A percentile compares a stretch with the other conserved stretches of the same genome.
phyloP scores from a whole-genome alignment of 1,140 invertebrate genomes.

The Diorhabda elongata region DNA sequence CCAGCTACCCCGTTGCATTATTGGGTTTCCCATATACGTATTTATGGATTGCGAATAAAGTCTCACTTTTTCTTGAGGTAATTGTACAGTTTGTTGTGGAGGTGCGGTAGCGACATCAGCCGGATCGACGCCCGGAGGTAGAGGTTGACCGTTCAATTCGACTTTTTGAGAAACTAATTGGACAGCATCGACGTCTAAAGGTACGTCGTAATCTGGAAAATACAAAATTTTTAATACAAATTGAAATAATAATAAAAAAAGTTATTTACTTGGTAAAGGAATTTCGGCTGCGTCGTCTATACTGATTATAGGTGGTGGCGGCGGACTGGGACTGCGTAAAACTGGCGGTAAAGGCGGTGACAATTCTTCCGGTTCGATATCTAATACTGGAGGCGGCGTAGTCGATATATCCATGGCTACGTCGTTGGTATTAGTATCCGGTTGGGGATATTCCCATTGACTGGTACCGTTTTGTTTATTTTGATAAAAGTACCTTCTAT shows the following conservation, averaged over 20 bases:
- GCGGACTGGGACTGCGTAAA: constrained; percentile 41
- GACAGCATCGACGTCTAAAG: too few relatives aligned
- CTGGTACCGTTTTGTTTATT: constrained; percentile 55
- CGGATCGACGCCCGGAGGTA: constrained; percentile 52
- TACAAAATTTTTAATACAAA: too few relatives aligned
- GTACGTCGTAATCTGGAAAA: too few relatives aligned
- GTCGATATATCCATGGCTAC: constrained; percentile 62
- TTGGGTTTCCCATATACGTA: too few relatives aligned
- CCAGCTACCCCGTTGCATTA: too few relatives aligned
- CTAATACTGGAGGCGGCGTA: constrained; percentile 50
- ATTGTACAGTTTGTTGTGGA: too few relatives aligned
- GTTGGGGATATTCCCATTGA: constrained; percentile 66
- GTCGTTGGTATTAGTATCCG: constrained; percentile 51
- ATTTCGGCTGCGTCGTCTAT: constrained; percentile 18
- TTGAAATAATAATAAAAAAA: background rate
- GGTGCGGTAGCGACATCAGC: too few relatives aligned
- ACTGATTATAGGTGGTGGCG: constrained; percentile 42
- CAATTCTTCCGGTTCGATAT: constrained; percentile 34
- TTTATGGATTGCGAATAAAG: too few relatives aligned
- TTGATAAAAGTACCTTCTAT: constrained; percentile 68
- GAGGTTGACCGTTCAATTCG: constrained; percentile 40
- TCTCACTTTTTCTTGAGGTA: too few relatives aligned
- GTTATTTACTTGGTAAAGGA: constrained; percentile 14
- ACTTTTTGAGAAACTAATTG: too few relatives aligned
- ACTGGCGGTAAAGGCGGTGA: constrained; percentile 39